Percentiles rank a stretch among this genome's conserved stretches.
Conservation (phyloP, 2,113 vertebrate genomes). For the Daboia siamensis region DNA sequence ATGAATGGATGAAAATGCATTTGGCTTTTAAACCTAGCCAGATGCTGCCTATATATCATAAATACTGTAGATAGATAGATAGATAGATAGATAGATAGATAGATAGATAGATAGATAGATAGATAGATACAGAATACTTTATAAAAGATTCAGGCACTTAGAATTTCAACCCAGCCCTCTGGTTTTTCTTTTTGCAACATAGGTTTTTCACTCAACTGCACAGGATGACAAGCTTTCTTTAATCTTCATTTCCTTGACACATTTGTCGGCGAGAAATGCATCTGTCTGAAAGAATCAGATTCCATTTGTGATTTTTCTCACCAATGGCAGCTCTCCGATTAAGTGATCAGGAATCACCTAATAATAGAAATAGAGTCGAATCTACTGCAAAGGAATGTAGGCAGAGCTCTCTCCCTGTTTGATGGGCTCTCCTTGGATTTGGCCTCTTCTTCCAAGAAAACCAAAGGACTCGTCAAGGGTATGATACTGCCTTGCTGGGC, state of each 20-base stretch:
- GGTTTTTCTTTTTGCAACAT: constrained; percentile 45
- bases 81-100: no score
- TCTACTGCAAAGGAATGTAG: constrained; percentile 69
- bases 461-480: constrained; percentile 80
- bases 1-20: neutral
- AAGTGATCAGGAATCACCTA: constrained; percentile 68
- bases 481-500: constrained; percentile 73
- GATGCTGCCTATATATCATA: neutral
- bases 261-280: neutral
- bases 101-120: no score
- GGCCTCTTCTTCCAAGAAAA: constrained; percentile 73
- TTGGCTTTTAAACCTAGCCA: neutral
- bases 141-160: neutral
- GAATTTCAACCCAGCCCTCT: constrained; percentile 10
- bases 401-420: constrained; percentile 65
- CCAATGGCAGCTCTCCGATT: constrained; percentile 68
- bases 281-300: constrained; percentile 34
- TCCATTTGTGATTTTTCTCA: constrained; percentile 71
- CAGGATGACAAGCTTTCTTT: constrained; percentile 64
- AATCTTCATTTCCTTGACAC: constrained; percentile 65
- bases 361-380: constrained; percentile 73
- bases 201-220: constrained; percentile 71
- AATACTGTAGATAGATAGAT: no score
- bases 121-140: neutral
- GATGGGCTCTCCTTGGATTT: constrained; percentile 64